Percentiles rank a stretch among this genome's conserved stretches.
phyloP scores from a whole-genome alignment of 2,888 invertebrate genomes.

The Cepaea hortensis region DNA sequence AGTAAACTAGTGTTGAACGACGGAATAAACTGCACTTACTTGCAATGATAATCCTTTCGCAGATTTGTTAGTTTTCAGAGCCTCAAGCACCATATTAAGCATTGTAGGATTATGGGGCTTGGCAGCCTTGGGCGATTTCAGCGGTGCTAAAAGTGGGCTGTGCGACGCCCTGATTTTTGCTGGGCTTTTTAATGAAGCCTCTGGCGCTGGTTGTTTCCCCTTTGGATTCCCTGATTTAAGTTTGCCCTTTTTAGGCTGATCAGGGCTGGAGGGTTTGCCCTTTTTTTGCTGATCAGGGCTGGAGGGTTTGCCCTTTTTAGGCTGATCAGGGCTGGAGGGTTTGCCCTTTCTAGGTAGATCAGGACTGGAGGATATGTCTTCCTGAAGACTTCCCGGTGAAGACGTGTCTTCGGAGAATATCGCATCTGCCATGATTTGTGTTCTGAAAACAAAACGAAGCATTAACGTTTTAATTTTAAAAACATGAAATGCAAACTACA shows the following conservation, averaged over 20 bases:
- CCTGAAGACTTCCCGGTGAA: no score
- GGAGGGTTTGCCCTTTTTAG: not conserved
- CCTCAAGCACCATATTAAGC: constrained; percentile 32
- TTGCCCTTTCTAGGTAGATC: not conserved
- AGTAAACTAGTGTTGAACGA: not conserved
- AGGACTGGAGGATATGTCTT: not conserved
- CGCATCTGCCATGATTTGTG: not conserved
- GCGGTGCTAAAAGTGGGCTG: no score
- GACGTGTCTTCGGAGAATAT: not conserved
- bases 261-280: not conserved
- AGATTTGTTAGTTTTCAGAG: constrained; percentile 9
- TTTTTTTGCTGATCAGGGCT: not conserved
- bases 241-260: not conserved
- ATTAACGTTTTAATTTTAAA: no score
- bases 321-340: not conserved
- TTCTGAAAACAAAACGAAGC: not conserved
- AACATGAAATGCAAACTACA: no score
- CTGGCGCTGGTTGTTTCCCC: no score
- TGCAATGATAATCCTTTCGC: constrained; percentile 28
- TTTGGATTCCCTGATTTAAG: not conserved
- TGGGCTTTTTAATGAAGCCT: not conserved
- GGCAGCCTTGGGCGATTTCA: not conserved
- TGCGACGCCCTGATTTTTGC: no score
- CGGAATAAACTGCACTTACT: constrained; percentile 12
- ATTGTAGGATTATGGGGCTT: constrained; percentile 32